Conservation (phyloP, 1,140 invertebrate species). For the Colletes gigas region DNA sequence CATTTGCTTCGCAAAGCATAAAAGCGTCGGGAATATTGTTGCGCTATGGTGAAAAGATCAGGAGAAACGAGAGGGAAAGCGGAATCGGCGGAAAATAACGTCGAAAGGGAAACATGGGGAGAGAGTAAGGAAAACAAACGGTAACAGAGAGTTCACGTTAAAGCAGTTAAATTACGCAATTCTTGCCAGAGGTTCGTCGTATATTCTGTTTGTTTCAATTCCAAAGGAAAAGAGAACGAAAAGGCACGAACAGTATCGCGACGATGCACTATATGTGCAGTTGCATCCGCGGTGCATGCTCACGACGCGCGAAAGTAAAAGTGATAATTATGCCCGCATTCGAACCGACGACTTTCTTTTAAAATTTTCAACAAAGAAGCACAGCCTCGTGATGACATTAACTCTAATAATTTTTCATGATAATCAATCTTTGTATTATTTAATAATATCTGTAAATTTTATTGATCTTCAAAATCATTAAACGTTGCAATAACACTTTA, state of each 20-base stretch:
- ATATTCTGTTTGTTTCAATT: conserved; percentile 33
- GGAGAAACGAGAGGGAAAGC: conserved; percentile 3
- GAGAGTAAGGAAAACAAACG: background rate
- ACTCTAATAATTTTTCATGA: background rate
- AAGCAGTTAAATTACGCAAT: conserved; percentile 32
- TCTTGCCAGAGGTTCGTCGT: conserved; percentile 1
- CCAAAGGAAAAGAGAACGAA: background rate
- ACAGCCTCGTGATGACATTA: no score
- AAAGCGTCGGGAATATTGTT: conserved; percentile 1
- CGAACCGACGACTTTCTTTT: background rate
- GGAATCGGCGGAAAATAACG: conserved; percentile 9
- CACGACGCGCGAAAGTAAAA: background rate
- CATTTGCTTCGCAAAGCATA: background rate
- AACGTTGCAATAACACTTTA: no score
- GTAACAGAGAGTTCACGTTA: conserved; percentile 1
- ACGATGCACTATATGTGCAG: background rate
- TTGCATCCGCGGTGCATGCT: background rate
- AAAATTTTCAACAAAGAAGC: background rate
- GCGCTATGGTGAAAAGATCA: background rate
- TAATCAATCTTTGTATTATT: no score
- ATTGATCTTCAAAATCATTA: no score
- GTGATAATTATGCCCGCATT: conserved; percentile 8
- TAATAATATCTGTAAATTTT: no score
- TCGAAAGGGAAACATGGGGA: background rate
- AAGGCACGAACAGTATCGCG: background rate